Evolutionary conservation across 2,797 vertebrate genomes (phyloP), one percentile per base, ranked within the genome.

Genomic region (Miichthys miiuy): DNA sequence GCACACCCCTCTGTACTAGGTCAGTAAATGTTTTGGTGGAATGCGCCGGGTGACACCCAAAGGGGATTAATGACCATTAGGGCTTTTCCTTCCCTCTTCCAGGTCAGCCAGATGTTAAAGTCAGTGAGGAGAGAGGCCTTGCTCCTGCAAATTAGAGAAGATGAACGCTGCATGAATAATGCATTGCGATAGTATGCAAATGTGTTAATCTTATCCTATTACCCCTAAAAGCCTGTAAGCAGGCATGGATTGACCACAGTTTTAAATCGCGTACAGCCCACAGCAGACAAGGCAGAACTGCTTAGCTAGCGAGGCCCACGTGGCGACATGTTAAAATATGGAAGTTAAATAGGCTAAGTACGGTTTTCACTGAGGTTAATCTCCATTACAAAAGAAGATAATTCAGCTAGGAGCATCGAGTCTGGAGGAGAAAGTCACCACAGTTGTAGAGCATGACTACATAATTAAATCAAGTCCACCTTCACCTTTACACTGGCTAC

Each of bases 131-230:
- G 84, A 85, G 84, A 87, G 88, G 72, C 74, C 71, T 61, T 60
- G 79, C 87, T 86, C 71, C 60, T 80, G 81, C 90, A 92, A 94
- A 94, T 93, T 93, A 91, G 83, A 81, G 80, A 81, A 52, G 77
- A 44, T 80, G 81, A 82, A 83, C 46, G 55, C 64, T 0, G 52
- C 80, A 94, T 95, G 92, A 94, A 95, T 95, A 93, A 95, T 93
- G 76, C 89, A 95, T 91, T 17, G 57, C 4, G 60, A 75, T 68
- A 84, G 75, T 83, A 92, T 91, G 93, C 91, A 93, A 94, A 95
- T 95, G 88, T 94, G 79, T 81, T 94, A 92, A 94, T 95, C 92
- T 91, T 79, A 90, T 92, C 90, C 90, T 80, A 92, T 94, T 94
- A 95, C 77, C 89, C 86, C 76, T 92, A 90, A 93, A 93, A 90